These are phyloP conservation scores for Emydocephalus ijimae DNA, from an alignment of 2,113 vertebrate species.

Conservation along the genomic window DNA sequence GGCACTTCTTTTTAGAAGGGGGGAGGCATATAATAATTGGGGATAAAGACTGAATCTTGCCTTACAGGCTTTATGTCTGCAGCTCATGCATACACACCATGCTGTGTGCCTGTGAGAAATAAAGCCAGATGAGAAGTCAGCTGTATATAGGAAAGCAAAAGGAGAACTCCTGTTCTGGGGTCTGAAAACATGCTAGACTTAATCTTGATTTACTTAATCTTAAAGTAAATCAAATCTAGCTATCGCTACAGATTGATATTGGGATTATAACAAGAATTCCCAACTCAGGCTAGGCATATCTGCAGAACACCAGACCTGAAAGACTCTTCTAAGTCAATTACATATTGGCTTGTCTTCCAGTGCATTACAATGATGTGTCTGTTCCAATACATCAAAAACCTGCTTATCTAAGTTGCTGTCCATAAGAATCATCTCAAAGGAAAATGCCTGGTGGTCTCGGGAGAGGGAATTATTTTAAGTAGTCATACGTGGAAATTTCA, in stretches of 20 bases:
- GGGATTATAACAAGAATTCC: not conserved
- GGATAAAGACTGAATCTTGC: not conserved
- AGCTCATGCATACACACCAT: not conserved
- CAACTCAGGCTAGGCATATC: not conserved
- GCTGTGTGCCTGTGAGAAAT: not conserved
- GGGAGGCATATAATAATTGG: not conserved
- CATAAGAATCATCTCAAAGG: constrained; percentile 1
- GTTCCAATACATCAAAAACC: not conserved
- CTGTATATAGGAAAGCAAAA: not conserved
- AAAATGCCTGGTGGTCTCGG: not conserved
- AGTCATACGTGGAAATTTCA: not conserved
- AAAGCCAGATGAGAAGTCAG: not conserved
- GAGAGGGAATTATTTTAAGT: not conserved
- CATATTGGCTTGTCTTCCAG: not conserved
- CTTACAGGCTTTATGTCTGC: not conserved
- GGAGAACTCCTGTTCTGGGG: not conserved
- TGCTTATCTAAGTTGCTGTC: not conserved
- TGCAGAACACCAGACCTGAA: not conserved
- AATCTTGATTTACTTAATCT: not conserved
- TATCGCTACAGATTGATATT: not conserved
- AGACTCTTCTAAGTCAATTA: not conserved
- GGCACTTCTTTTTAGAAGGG: not conserved
- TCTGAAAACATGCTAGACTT: not conserved
- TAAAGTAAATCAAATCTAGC: not conserved
- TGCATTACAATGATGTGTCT: not conserved